These are phyloP conservation scores for Aleiodes testaceus DNA, from an alignment of 2,888 invertebrate species.

Conservation along the genomic window DNA sequence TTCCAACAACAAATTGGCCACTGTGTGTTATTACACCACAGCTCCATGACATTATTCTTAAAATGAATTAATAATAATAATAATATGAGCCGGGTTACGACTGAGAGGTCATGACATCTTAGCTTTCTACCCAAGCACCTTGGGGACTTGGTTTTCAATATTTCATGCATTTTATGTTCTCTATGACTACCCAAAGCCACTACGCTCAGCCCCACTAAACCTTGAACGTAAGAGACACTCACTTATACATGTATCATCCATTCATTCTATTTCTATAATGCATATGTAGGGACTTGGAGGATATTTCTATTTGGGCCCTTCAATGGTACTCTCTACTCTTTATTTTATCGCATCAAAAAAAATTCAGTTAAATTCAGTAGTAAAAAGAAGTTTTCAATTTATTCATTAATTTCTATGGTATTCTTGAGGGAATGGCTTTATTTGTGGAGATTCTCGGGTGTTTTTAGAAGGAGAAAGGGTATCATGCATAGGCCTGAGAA, in stretches of 20 bases:
- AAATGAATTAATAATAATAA: slow-evolving; percentile 59
- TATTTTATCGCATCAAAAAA: no score
- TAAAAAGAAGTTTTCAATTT: no score
- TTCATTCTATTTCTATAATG: slow-evolving; percentile 38
- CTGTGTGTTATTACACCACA: not conserved
- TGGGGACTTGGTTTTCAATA: slow-evolving; percentile 47
- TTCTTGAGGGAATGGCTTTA: no score
- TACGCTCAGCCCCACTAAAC: slow-evolving; percentile 16
- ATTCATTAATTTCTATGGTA: no score
- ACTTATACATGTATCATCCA: slow-evolving; percentile 33
- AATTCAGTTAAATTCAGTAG: no score
- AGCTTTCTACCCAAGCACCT: slow-evolving; percentile 37
- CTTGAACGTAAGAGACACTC: slow-evolving; percentile 40
- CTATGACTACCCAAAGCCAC: slow-evolving; percentile 30
- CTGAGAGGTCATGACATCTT: slow-evolving; percentile 18
- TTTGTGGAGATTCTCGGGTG: no score
- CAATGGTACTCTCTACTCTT: not conserved
- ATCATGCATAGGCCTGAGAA: no score
- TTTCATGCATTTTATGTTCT: slow-evolving; percentile 51
- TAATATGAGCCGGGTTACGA: slow-evolving; percentile 63
- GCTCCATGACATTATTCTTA: slow-evolving; percentile 57
- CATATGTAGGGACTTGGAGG: slow-evolving; percentile 27
- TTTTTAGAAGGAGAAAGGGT: no score
- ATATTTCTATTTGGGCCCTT: not conserved
- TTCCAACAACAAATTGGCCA: not conserved